Percentiles rank a stretch among this genome's conserved stretches.
phyloP scores from a whole-genome alignment of 2,797 vertebrate genomes.

The Gallirallus australis region DNA sequence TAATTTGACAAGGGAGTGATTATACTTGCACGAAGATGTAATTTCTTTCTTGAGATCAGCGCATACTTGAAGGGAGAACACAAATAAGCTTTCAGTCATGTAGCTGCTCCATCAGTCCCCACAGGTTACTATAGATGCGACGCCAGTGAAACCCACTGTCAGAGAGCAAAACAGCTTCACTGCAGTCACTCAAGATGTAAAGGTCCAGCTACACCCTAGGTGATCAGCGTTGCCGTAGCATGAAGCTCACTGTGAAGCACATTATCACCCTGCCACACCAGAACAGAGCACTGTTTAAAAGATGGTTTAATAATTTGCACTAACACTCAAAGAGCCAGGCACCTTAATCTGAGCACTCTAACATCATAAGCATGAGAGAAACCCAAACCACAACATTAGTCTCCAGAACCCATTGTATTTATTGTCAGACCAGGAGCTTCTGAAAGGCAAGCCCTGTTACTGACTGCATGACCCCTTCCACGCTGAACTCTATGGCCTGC shows the following conservation, averaged over 20 bases:
- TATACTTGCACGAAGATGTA: background rate
- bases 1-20: slow-evolving; percentile 41
- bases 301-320: background rate
- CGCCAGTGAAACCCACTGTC: background rate
- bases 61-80: background rate
- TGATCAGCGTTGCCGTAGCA: background rate
- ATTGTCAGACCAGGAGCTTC: background rate
- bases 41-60: background rate
- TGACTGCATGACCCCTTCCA: background rate
- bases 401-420: background rate
- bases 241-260: background rate
- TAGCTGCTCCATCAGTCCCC: background rate
- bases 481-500: background rate
- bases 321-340: background rate
- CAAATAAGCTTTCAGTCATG: background rate
- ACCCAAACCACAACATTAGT: background rate
- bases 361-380: background rate
- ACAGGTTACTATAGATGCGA: background rate
- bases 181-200: background rate
- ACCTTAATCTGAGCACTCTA: background rate
- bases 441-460: background rate
- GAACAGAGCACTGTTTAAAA: background rate
- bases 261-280: background rate
- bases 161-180: slow-evolving; percentile 13
- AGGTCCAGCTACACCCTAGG: background rate